Percentiles rank a stretch among this genome's conserved stretches.
Conservation (phyloP, 2,888 invertebrate species). For the Melitaea athalia region DNA sequence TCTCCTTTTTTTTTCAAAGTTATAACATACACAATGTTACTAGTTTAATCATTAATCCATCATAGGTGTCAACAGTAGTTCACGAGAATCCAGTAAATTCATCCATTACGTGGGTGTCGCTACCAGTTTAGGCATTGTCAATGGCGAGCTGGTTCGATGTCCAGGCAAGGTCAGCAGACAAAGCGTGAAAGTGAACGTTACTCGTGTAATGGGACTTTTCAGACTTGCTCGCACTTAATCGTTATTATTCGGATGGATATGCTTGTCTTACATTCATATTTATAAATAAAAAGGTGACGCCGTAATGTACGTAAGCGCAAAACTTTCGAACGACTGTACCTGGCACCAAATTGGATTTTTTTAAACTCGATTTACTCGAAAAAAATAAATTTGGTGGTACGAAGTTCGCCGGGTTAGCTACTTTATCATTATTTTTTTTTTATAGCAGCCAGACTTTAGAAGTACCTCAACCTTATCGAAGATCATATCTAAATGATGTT, state of each 20-base stretch:
- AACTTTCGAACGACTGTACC: too few relatives aligned
- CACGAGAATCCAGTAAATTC: neutral
- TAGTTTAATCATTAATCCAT: neutral
- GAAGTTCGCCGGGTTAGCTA: too few relatives aligned
- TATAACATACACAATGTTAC: neutral
- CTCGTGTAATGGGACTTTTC: conserved; percentile 5
- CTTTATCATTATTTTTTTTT: too few relatives aligned
- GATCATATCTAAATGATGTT: too few relatives aligned
- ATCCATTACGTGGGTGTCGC: conserved; percentile 2
- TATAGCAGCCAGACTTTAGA: too few relatives aligned
- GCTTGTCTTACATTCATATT: neutral
- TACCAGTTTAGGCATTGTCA: conserved; percentile 15
- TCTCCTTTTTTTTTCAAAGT: too few relatives aligned
- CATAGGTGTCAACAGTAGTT: neutral
- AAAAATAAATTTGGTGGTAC: too few relatives aligned
- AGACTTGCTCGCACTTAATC: neutral
- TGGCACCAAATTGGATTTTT: too few relatives aligned
- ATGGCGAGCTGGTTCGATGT: conserved; percentile 40
- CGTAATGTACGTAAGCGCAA: too few relatives aligned
- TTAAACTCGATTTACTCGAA: too few relatives aligned
- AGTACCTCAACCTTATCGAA: too few relatives aligned
- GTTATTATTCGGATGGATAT: neutral
- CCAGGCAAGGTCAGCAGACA: conserved; percentile 45
- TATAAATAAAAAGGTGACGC: too few relatives aligned
- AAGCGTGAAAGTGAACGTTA: conserved; percentile 44